A percentile compares a stretch with the other conserved stretches of the same genome.
phyloP scores from a whole-genome alignment of 2,797 vertebrate genomes.

The Carduelis carduelis region DNA sequence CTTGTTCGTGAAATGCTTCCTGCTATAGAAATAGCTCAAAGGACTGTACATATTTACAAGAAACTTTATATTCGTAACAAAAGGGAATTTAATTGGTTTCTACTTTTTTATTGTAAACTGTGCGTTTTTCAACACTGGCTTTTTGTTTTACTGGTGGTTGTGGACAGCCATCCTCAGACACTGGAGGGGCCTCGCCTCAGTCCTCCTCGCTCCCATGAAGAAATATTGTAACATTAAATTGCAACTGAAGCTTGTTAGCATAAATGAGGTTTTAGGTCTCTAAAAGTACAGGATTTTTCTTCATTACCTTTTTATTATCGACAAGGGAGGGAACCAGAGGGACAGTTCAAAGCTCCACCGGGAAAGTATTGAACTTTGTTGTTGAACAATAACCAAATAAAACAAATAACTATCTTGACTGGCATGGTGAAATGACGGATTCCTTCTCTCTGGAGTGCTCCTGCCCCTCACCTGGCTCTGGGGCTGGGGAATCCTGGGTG shows the following conservation, averaged over 20 bases:
- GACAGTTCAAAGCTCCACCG: slow-evolving; percentile 58
- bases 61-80: slow-evolving; percentile 84
- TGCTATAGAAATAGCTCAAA: slow-evolving; percentile 79
- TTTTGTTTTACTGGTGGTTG: slow-evolving; percentile 73
- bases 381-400: slow-evolving; percentile 78
- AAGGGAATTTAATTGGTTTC: slow-evolving; percentile 84
- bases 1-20: slow-evolving; percentile 79
- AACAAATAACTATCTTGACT: slow-evolving; percentile 67
- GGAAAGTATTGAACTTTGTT: slow-evolving; percentile 70
- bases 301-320: slow-evolving; percentile 77
- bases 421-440: slow-evolving; percentile 56
- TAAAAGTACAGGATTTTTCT: slow-evolving; percentile 72
- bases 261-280: slow-evolving; percentile 69
- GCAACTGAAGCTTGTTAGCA: slow-evolving; percentile 68
- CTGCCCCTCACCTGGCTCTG: neutral
- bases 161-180: slow-evolving; percentile 67
- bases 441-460: slow-evolving; percentile 43
- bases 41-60: slow-evolving; percentile 83
- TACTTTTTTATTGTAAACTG: slow-evolving; percentile 88
- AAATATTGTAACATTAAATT: slow-evolving; percentile 60
- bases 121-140: slow-evolving; percentile 80
- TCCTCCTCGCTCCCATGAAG: slow-evolving; percentile 70
- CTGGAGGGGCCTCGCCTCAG: slow-evolving; percentile 56
- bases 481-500: neutral
- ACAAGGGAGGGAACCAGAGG: slow-evolving; percentile 61